Conservation (phyloP, 2,888 invertebrate genomes). For the Metalampra italica region DNA sequence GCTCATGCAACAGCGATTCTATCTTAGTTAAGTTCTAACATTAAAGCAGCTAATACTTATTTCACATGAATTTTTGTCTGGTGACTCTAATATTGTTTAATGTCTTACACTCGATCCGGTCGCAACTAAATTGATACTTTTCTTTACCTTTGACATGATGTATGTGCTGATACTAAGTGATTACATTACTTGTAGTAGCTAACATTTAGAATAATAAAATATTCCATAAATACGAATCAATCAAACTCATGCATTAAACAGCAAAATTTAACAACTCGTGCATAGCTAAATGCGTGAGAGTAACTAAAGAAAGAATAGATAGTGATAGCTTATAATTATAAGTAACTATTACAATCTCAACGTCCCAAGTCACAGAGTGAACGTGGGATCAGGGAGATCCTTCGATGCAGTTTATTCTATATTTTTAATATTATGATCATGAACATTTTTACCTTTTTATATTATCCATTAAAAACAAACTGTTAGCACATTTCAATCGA, state of each 20-base stretch:
- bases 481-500: constrained; percentile 66
- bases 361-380: constrained; percentile 36
- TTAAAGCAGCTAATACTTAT: constrained; percentile 47
- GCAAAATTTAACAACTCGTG: constrained; percentile 73
- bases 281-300: constrained; percentile 77
- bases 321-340: constrained; percentile 42
- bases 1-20: constrained; percentile 60
- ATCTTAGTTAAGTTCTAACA: constrained; percentile 31
- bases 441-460: constrained; percentile 63
- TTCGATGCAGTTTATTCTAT: constrained; percentile 51
- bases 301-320: constrained; percentile 61
- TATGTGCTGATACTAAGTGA: constrained; percentile 75
- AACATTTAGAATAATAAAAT: constrained; percentile 63
- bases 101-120: constrained; percentile 73
- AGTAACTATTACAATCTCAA: constrained; percentile 36
- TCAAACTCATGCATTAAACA: constrained; percentile 70
- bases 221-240: constrained; percentile 49
- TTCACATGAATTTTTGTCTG: constrained; percentile 11
- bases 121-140: constrained; percentile 41
- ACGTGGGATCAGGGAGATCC: constrained; percentile 40
- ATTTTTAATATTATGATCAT: constrained; percentile 57
- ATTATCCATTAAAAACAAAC: constrained; percentile 66
- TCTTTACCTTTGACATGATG: constrained; percentile 70
- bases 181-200: constrained; percentile 57
- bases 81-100: constrained; percentile 23